Percentiles rank a stretch among this genome's conserved stretches.
Conservation (phyloP, 1,140 invertebrate genomes). For the Anastrepha ludens region DNA sequence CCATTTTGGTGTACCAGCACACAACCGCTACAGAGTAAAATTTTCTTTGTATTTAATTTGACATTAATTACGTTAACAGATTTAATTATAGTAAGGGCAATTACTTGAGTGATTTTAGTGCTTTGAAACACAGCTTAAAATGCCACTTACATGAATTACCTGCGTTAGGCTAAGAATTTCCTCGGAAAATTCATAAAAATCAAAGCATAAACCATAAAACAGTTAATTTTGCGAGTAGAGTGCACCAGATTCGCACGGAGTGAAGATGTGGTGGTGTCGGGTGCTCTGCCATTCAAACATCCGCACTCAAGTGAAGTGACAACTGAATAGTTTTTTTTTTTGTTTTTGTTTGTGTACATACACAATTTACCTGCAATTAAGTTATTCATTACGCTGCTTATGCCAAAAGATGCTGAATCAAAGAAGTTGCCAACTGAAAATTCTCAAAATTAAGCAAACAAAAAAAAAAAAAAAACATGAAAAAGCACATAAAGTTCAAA, state of each 20-base stretch:
- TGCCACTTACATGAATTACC: neutral
- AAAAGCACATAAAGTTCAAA: neutral
- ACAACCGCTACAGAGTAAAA: too few species aligned
- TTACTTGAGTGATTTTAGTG: neutral
- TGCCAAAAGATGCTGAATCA: neutral
- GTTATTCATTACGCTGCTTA: neutral
- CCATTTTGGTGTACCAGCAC: too few species aligned
- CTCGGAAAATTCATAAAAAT: neutral
- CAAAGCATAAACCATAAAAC: slow-evolving; percentile 4
- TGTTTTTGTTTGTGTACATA: neutral
- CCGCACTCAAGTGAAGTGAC: neutral
- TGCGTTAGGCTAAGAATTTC: neutral
- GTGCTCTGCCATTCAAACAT: neutral
- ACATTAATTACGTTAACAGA: neutral
- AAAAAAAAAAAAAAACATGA: neutral
- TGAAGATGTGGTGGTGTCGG: neutral
- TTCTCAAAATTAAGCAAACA: too few species aligned
- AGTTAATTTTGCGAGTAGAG: neutral
- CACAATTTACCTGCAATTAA: neutral
- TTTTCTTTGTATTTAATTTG: neutral
- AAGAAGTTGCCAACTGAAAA: neutral
- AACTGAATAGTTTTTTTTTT: neutral
- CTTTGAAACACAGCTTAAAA: neutral
- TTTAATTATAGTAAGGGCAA: neutral
- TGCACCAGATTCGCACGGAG: neutral